Evolutionary conservation across 2,888 invertebrate species (phyloP).

Genomic region (Syrista parreyssii): DNA sequence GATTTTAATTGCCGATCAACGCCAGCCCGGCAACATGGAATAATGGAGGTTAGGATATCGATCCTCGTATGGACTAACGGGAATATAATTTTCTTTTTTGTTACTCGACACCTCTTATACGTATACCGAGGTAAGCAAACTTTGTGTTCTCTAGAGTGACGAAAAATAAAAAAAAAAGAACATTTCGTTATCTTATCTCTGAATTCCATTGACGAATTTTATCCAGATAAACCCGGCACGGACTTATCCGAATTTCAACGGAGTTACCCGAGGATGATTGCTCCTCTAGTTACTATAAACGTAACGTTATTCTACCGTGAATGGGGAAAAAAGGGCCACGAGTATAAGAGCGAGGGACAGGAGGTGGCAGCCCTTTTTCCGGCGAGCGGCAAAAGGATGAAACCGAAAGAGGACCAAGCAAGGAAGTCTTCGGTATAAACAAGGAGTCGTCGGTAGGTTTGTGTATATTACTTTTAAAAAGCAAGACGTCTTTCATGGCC

Average conservation of each 20-base stretch:
- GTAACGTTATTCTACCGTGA: neutral
- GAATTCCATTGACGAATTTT: neutral
- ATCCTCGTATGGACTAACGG: neutral
- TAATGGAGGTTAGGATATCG: neutral
- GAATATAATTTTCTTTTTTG: neutral
- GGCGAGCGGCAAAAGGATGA: neutral
- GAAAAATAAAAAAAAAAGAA: neutral
- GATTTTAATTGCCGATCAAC: neutral
- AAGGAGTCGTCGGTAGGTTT: constrained; percentile 14
- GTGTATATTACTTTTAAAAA: constrained; percentile 26
- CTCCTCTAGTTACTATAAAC: neutral
- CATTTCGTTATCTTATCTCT: neutral
- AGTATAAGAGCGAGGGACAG: neutral
- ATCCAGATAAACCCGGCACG: neutral
- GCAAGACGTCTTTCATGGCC: constrained; percentile 20
- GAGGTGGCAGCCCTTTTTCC: neutral
- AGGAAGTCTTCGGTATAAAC: constrained; percentile 41
- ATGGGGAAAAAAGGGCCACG: neutral
- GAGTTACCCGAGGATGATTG: too few relatives aligned
- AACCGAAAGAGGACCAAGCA: constrained; percentile 4
- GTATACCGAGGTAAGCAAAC: neutral
- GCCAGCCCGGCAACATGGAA: neutral
- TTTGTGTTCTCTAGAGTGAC: neutral
- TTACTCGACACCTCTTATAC: neutral
- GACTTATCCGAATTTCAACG: neutral